Base-by-base conservation (phyloP, 2,888 invertebrate genomes). In the Orchesellides sinensis region DNA sequence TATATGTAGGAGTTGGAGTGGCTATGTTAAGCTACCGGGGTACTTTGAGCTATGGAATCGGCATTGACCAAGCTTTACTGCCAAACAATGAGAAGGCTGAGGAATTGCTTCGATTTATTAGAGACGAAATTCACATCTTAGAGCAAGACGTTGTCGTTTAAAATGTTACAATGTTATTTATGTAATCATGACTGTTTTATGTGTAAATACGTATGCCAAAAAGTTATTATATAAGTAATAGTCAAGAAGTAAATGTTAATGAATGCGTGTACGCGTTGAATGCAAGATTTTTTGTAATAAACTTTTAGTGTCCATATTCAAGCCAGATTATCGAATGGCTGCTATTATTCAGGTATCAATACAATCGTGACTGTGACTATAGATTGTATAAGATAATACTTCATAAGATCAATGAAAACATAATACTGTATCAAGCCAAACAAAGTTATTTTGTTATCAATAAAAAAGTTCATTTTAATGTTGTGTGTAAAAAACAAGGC, bases 21-120 rank as follows among this genome's bases (percentile, higher is more conserved):
- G 82, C 84, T 2, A 84, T 85, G 73, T 72, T 85, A 3, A 85
- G 85, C 19, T 75, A 83, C 45, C 59, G 82, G 52, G 84, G 84
- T 12, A 72, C 47, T 6, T 17, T 85, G 40, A 73, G 82, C 27
- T 45, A 81, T 32, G 83, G 82, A 25, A 78, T 85, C 19, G 85
- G 85, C 12, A 79, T 85, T 23, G 85, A 85, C 40, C 82, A 83
- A 79, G 72, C 82, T 0, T 59, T 85, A 14, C 56, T 85, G 14
- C 80, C 80, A 45, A 72, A 72, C 14, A 80, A 79, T 32, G 61
- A 21, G 29, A 78, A 84, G 73, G 83, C 75, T 45, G 81, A 85
- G 52, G 75, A 84, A 49, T 61, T 85, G 23, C 61, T 85, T 45
- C 59, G 75, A 32, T 83, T 78, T 23, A 65, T 85, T 8, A 75